Conservation (phyloP, 1,140 invertebrate genomes). For the Leptinotarsa defecta region DNA sequence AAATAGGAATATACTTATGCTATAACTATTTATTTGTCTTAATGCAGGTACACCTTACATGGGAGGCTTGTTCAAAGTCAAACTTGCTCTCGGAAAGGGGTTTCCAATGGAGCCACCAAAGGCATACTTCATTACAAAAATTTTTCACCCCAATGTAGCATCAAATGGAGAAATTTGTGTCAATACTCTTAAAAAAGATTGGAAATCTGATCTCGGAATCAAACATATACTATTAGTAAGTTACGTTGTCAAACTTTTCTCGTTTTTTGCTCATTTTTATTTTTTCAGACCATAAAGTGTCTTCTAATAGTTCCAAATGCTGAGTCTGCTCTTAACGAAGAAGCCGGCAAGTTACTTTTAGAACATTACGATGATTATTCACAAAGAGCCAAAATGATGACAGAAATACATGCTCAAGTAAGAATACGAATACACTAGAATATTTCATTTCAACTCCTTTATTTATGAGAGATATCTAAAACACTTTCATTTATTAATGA, state of each 20-base stretch:
- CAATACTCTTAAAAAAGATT: slow-evolving; percentile 95
- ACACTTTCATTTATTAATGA: too few relatives aligned
- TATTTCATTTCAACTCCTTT: too few relatives aligned
- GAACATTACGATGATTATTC: slow-evolving; percentile 93
- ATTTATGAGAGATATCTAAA: too few relatives aligned
- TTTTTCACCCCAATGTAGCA: slow-evolving; percentile 97
- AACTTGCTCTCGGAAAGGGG: slow-evolving; percentile 88
- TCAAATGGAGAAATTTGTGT: slow-evolving; percentile 96
- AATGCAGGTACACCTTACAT: slow-evolving; percentile 82
- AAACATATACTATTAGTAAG: slow-evolving; percentile 91
- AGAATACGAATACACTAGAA: slow-evolving; percentile 20
- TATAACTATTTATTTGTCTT: background rate
- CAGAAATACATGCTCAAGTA: slow-evolving; percentile 88
- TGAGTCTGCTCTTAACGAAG: slow-evolving; percentile 92
- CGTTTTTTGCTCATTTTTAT: slow-evolving; percentile 21
- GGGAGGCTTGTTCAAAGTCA: slow-evolving; percentile 85
- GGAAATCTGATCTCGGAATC: slow-evolving; percentile 94
- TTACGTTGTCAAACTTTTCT: slow-evolving; percentile 27
- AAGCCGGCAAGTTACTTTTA: slow-evolving; percentile 87
- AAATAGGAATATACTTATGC: background rate
- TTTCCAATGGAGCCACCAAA: slow-evolving; percentile 93
- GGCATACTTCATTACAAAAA: slow-evolving; percentile 94
- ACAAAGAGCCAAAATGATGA: slow-evolving; percentile 89
- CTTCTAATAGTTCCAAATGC: slow-evolving; percentile 92
- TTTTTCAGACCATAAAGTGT: slow-evolving; percentile 85